phyloP scores from a whole-genome alignment of 2,797 vertebrate species.

The Myotis myotis region DNA sequence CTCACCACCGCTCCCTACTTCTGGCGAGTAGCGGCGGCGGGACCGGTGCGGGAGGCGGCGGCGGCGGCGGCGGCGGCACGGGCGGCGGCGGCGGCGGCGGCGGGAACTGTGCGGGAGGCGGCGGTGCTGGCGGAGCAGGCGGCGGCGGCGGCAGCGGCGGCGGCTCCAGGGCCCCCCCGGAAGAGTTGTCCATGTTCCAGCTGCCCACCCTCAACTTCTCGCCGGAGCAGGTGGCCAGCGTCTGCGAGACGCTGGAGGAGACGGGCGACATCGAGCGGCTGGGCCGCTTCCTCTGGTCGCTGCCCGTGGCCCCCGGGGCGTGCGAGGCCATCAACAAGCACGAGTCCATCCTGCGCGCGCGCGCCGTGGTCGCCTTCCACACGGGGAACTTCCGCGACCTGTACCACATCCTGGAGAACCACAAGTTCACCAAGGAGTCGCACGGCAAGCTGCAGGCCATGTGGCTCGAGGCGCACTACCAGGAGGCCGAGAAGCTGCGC shows the following conservation, averaged over 20 bases:
- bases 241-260: conserved; percentile 99
- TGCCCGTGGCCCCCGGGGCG: conserved; percentile 98
- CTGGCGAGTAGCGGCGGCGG: conserved; percentile 91
- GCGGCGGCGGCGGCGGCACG: conserved; percentile 66
- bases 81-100: conserved; percentile 74
- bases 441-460: conserved; percentile 99
- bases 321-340: conserved; percentile 99
- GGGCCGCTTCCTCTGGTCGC: conserved; percentile 98
- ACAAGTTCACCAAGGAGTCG: conserved; percentile 99
- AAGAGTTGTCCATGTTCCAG: conserved; percentile 99
- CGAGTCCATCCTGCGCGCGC: conserved; percentile 98
- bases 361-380: conserved; percentile 98
- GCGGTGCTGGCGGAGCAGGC: conserved; percentile 85
- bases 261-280: conserved; percentile 99
- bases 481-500: conserved; percentile 99
- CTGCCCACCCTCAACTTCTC: conserved; percentile 99
- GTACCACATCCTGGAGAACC: conserved; percentile 99
- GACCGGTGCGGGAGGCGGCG: conserved; percentile 82
- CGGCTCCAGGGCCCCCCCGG: conserved; percentile 94
- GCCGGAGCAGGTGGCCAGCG: conserved; percentile 99
- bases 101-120: conserved; percentile 91
- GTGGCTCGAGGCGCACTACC: conserved; percentile 99
- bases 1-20: conserved; percentile 96
- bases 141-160: conserved; percentile 88
- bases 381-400: conserved; percentile 99